phyloP scores from a whole-genome alignment of 2,113 vertebrate genomes.

The Puntigrus tetrazona region DNA sequence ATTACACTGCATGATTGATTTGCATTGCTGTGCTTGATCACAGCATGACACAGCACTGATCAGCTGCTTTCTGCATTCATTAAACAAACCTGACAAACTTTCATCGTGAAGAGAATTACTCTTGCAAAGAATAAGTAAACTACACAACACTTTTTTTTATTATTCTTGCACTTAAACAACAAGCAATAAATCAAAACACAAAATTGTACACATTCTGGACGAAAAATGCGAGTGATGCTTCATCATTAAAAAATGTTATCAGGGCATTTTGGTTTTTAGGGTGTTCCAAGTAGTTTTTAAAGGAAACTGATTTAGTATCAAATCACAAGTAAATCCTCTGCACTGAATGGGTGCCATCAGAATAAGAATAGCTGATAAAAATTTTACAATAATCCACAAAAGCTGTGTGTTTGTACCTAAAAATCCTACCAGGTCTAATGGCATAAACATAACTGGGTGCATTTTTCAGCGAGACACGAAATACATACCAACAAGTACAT shows the following conservation, averaged over 20 bases:
- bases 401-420: not conserved
- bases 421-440: no score
- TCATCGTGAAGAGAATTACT: conserved; percentile 2
- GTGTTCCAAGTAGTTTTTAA: not conserved
- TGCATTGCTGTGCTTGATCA: conserved; percentile 33
- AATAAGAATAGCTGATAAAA: not conserved
- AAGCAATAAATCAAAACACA: not conserved
- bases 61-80: conserved; percentile 35
- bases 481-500: no score
- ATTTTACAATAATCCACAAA: not conserved
- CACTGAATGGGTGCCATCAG: not conserved
- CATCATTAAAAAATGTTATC: not conserved
- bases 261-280: not conserved
- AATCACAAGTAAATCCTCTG: not conserved
- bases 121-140: not conserved
- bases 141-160: not conserved
- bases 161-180: not conserved
- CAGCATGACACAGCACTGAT: conserved; percentile 33
- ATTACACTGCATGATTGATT: conserved; percentile 42
- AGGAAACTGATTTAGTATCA: not conserved
- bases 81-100: conserved; percentile 2
- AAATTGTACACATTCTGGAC: not conserved
- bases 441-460: no score
- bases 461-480: no score
- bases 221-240: not conserved